Evolutionary conservation across 2,113 vertebrate genomes (phyloP).

Genomic region (Polyodon spathula): DNA sequence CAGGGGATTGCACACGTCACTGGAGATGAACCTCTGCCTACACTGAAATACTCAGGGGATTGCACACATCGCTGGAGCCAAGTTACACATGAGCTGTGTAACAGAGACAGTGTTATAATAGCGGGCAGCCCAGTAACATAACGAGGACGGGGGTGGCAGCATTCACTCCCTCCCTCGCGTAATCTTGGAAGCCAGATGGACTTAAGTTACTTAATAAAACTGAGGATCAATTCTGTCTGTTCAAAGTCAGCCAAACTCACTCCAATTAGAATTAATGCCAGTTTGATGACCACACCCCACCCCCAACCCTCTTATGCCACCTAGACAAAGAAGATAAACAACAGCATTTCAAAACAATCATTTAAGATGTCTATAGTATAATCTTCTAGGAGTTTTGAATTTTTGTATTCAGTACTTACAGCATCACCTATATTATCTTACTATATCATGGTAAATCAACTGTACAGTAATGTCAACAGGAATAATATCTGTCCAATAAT

Average conservation of each 20-base stretch:
- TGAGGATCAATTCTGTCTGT: constrained; percentile 19
- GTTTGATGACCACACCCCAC: constrained; percentile 15
- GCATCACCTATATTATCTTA: no score
- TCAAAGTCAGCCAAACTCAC: constrained; percentile 6
- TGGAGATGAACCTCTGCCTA: background rate
- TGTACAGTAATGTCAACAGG: no score
- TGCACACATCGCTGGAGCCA: background rate
- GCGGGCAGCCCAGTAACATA: background rate
- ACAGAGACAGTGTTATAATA: background rate
- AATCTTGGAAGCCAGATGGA: constrained; percentile 12
- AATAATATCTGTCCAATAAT: no score
- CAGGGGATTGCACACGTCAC: no score
- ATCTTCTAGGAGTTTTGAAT: background rate
- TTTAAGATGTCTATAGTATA: background rate
- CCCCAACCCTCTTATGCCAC: constrained; percentile 1
- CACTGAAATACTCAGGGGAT: background rate
- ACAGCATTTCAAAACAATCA: background rate
- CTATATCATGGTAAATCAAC: no score
- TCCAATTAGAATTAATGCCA: constrained; percentile 8
- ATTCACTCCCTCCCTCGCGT: background rate
- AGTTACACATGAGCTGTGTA: background rate
- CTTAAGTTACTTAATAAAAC: constrained; percentile 16
- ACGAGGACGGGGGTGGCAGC: background rate
- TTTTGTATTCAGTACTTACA: background rate
- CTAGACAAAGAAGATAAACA: background rate